A percentile compares a stretch with the other conserved stretches of the same genome.
These are phyloP conservation scores for Cryptocheilus praepositus DNA, from an alignment of 2,888 invertebrate species.

Conservation along the genomic window DNA sequence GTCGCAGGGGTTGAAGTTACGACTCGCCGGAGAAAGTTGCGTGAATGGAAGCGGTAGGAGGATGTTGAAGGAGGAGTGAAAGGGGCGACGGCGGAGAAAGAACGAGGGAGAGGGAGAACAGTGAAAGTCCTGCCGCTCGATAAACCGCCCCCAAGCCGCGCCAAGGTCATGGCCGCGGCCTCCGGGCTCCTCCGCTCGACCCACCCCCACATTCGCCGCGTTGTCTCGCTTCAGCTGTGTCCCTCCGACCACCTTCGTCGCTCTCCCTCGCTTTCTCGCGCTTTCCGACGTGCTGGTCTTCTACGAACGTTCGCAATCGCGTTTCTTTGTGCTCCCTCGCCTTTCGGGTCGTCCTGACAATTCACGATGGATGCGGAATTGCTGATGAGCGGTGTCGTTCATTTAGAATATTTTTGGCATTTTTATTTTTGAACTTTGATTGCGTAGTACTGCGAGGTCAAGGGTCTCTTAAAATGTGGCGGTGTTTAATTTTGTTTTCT, in stretches of 20 bases:
- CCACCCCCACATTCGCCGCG: constrained; percentile 36
- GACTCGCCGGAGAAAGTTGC: constrained; percentile 57
- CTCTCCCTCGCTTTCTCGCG: constrained; percentile 15
- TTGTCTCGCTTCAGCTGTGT: too few species aligned
- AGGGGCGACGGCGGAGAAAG: constrained; percentile 21
- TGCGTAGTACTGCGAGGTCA: constrained; percentile 10
- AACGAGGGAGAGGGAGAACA: constrained; percentile 41
- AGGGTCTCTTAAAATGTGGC: constrained; percentile 25
- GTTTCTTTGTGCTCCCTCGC: constrained; percentile 16
- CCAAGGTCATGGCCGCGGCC: constrained; percentile 72
- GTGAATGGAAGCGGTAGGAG: constrained; percentile 44
- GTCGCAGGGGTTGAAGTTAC: constrained; percentile 50
- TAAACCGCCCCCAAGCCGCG: constrained; percentile 59
- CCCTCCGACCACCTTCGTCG: background rate
- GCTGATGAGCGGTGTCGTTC: constrained; percentile 34
- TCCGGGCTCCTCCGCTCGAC: constrained; percentile 32
- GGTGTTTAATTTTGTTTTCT: constrained; percentile 6
- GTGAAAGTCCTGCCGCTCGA: constrained; percentile 72
- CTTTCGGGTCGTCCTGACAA: constrained; percentile 48
- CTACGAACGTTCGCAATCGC: too few species aligned
- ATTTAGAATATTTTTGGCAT: too few species aligned
- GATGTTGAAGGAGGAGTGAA: constrained; percentile 20
- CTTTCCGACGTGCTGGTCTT: background rate
- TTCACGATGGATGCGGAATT: constrained; percentile 68
- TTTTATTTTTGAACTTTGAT: constrained; percentile 41